These are phyloP conservation scores for Megaceryle alcyon DNA, from an alignment of 2,797 vertebrate genomes.

Conservation along the genomic window DNA sequence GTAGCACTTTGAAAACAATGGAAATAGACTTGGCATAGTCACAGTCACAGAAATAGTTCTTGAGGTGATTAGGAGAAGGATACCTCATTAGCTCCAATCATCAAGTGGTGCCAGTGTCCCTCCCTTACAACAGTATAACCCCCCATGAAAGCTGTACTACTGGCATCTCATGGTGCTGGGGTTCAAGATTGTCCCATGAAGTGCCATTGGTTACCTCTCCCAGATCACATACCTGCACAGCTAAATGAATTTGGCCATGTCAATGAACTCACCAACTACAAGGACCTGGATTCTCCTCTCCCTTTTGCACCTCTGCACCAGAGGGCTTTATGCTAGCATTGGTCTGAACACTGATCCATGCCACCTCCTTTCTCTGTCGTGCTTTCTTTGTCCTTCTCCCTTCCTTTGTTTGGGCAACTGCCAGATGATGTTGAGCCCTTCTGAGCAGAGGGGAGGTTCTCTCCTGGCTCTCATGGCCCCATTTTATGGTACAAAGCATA, in stretches of 20 bases:
- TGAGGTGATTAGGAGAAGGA: neutral
- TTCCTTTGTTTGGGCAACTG: neutral
- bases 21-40: neutral
- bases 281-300: neutral
- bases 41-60: neutral
- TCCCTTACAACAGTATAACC: neutral
- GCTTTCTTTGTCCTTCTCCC: neutral
- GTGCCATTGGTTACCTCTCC: neutral
- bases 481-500: neutral
- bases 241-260: neutral
- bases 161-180: neutral
- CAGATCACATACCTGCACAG: neutral
- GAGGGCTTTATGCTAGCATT: neutral
- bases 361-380: neutral
- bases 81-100: neutral
- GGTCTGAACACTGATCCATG: neutral
- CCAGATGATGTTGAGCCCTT: neutral
- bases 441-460: neutral
- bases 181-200: neutral
- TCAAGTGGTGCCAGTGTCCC: neutral
- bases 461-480: neutral
- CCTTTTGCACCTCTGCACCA: neutral
- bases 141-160: neutral
- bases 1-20: neutral
- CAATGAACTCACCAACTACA: neutral